Evolutionary conservation across 2,888 invertebrate genomes (phyloP).

Genomic region (Phoronis australis): DNA sequence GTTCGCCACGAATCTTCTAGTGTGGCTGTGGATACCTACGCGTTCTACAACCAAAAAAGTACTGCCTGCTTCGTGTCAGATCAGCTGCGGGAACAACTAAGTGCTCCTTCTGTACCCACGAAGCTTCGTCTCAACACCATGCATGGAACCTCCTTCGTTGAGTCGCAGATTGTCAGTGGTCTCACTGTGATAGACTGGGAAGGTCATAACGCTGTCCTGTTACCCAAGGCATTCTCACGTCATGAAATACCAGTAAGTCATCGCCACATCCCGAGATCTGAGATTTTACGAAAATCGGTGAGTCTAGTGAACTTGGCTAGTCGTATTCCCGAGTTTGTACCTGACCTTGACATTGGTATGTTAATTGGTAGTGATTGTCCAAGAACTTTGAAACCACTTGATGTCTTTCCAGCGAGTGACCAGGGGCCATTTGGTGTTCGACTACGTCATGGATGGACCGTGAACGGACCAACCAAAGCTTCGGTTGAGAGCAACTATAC

Average conservation of each 20-base stretch:
- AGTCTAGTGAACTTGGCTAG: not conserved
- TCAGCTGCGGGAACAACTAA: not conserved
- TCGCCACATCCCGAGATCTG: not conserved
- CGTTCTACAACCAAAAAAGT: not conserved
- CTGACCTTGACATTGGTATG: not conserved
- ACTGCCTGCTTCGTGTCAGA: not conserved
- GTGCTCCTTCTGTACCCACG: not conserved
- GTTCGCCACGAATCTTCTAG: not conserved
- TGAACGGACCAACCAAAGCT: not conserved
- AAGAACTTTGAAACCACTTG: not conserved
- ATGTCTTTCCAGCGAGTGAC: not conserved
- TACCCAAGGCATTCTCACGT: not conserved
- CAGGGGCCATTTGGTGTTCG: not conserved
- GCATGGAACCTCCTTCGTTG: not conserved
- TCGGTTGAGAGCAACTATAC: not conserved
- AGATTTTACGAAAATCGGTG: not conserved
- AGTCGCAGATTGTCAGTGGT: not conserved
- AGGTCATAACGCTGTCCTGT: not conserved
- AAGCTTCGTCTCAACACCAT: not conserved
- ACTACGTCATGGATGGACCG: not conserved
- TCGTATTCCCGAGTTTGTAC: not conserved
- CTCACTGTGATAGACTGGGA: not conserved
- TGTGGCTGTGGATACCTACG: not conserved
- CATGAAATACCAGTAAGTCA: not conserved
- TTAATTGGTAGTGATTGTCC: not conserved